A percentile compares a stretch with the other conserved stretches of the same genome.
Conservation (phyloP, 2,888 invertebrate genomes). For the Quadroppia sp. region DNA sequence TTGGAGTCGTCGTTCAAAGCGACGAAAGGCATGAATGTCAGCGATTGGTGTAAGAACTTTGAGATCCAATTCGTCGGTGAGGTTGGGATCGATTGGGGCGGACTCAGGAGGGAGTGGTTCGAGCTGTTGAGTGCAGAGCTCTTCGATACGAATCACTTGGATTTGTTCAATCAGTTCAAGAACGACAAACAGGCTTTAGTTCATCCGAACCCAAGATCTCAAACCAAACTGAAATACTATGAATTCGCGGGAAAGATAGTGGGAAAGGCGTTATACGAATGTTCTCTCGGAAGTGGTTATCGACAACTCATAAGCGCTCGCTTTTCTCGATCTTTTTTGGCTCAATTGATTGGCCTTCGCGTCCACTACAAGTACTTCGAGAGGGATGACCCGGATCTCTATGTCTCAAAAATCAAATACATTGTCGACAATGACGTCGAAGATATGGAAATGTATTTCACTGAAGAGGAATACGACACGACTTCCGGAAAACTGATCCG, state of each 20-base stretch:
- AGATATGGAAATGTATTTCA: conserved; percentile 78
- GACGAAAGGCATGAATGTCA: conserved; percentile 75
- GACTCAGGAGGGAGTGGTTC: conserved; percentile 89
- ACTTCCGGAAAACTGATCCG: conserved; percentile 66
- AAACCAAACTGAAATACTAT: conserved; percentile 78
- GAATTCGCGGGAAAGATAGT: conserved; percentile 88
- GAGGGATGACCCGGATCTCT: conserved; percentile 90
- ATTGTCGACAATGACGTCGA: conserved; percentile 85
- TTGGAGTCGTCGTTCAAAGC: conserved; percentile 79
- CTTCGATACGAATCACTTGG: conserved; percentile 69
- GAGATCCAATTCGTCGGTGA: conserved; percentile 90
- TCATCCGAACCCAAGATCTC: conserved; percentile 69
- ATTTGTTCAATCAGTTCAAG: conserved; percentile 75
- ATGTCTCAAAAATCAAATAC: conserved; percentile 86
- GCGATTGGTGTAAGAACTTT: conserved; percentile 91
- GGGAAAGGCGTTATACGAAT: conserved; percentile 91
- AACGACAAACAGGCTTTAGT: conserved; percentile 80
- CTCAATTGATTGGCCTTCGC: conserved; percentile 85
- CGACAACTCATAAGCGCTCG: conserved; percentile 82
- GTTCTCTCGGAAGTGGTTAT: conserved; percentile 81
- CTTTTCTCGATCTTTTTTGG: conserved; percentile 85
- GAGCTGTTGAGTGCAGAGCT: conserved; percentile 79
- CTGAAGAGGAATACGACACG: conserved; percentile 80
- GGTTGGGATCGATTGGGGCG: conserved; percentile 93
- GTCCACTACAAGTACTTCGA: conserved; percentile 95